These are phyloP conservation scores for Toxostoma redivivum DNA, from an alignment of 2,113 vertebrate genomes.

Conservation along the genomic window DNA sequence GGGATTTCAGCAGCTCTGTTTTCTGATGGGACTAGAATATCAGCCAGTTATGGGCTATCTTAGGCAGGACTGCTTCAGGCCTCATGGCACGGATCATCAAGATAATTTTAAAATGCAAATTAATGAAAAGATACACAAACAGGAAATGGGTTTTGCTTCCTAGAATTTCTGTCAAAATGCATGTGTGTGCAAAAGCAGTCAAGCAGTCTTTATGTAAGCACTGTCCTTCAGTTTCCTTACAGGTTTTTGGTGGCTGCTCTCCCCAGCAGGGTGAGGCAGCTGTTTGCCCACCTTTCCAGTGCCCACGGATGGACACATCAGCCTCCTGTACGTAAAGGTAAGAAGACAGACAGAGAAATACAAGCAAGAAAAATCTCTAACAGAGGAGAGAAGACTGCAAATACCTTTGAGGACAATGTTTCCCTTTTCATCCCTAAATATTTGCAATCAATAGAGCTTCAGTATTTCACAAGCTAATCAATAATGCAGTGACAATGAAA, in stretches of 20 bases:
- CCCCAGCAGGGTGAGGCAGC: background rate
- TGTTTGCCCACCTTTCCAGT: background rate
- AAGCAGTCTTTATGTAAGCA: background rate
- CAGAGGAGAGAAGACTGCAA: background rate
- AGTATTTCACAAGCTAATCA: conserved; percentile 39
- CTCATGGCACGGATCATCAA: background rate
- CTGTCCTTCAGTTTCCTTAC: background rate
- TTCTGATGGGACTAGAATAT: background rate
- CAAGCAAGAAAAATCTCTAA: background rate
- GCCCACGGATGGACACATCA: background rate
- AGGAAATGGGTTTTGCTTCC: background rate
- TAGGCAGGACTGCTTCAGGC: background rate
- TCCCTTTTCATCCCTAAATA: conserved; percentile 54
- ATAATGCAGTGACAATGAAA: conserved; percentile 46
- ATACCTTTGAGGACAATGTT: background rate
- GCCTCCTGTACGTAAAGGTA: background rate
- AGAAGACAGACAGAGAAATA: background rate
- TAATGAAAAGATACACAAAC: background rate
- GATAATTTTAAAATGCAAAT: background rate
- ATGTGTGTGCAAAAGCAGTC: background rate
- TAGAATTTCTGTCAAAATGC: background rate
- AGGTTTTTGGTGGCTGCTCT: background rate
- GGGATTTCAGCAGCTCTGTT: background rate
- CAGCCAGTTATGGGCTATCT: background rate
- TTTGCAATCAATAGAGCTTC: conserved; percentile 43